Base-by-base conservation (phyloP, 2,113 vertebrate species). In the Vimba vimba region DNA sequence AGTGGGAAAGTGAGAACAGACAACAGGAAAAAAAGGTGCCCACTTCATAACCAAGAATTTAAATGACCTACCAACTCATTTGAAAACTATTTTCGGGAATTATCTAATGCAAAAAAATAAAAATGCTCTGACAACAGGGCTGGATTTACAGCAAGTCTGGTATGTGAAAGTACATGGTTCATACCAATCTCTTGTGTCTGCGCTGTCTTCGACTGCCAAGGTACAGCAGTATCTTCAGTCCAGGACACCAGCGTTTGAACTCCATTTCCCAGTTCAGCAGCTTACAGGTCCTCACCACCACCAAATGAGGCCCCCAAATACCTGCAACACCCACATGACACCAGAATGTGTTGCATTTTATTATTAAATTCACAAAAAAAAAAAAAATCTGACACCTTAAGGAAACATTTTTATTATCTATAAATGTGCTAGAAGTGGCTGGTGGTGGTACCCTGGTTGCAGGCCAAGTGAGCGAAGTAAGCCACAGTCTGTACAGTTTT, bases 211-310 rank as follows among this genome's bases (percentile, higher is more conserved):
- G 95, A 87, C 93, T 96, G 76, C 97, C 97, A 19, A 97, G 95
- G 75, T 97, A 98, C 30, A 97, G 92, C 30, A 97, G 96, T 83
- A 97, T 94, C 92, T 98, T 98, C 39, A 98, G 89, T 0, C 97
- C 97, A 0, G 97, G 97, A 85, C 97, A 98, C 97, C 97, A 97
- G 52, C 97, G 96, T 88, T 98, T 98, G 87, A 98, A 91, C 89
- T 98, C 97, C 90, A 97, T 92, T 86, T 98, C 97, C 97, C 97
- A 97, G 71, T 94, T 97, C 33, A 98, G 1, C 39, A 98, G 94
- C 89, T 96, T 97, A 91, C 95, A 97, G 8, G 96, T 96, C 74
- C 97, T 94, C 5, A 97, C 97, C n/a, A 97, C 96, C 78, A 97
- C 92, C 23, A 97, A 95, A 76, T 98, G 97, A 50, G 97, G 97